Base-by-base conservation (phyloP, 2,888 invertebrate genomes). In the Eristalis arbustorum region DNA sequence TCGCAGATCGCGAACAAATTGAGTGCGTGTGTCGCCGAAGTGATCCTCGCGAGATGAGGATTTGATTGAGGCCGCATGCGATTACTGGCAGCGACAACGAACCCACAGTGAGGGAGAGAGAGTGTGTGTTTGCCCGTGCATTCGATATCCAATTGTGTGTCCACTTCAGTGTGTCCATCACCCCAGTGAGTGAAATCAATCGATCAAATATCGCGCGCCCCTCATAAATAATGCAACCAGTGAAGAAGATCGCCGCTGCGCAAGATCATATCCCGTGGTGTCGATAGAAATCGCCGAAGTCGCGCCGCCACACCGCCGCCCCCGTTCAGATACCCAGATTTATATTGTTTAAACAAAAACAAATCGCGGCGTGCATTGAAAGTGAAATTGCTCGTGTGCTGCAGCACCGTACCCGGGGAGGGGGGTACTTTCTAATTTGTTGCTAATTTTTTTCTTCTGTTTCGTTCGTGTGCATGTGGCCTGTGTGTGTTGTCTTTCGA, bases 341-440 rank as follows among this genome's bases (percentile, higher is more conserved):
- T 68, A 22, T 68, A 49, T 42, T 31, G 8, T 61, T 72, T 49
- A 40, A 69, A 69, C 62, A 34, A 56, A 56, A 59, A 59, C 23
- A 59, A 59, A 67, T 62, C 34, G 37, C 59, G 64, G 56, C 73
- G 72, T 83, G 82, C 82, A 85, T 85, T 74, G 67, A 85, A 82
- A 85, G 85, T 85, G 85, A 85, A 85, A 85, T 78, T 85, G 69
- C 25, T 13, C 68, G 72, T 8, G 8, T 31, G 31, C 31, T 31
- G 84, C 77, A 80, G 34, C 31, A 22, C 31, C 25, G 56, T 49
- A 63, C 22, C 40, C 62, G 62, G 61, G 61, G 42, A 78, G 59
- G 49, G 59, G 79, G 67, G 72, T 80, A 82, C 85, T 85, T 85
- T 85, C 85, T 85, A 85, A 77, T 62, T 80, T 66, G 71, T 74